Conservation (phyloP, 2,888 invertebrate genomes). For the Dryomyza anilis region DNA sequence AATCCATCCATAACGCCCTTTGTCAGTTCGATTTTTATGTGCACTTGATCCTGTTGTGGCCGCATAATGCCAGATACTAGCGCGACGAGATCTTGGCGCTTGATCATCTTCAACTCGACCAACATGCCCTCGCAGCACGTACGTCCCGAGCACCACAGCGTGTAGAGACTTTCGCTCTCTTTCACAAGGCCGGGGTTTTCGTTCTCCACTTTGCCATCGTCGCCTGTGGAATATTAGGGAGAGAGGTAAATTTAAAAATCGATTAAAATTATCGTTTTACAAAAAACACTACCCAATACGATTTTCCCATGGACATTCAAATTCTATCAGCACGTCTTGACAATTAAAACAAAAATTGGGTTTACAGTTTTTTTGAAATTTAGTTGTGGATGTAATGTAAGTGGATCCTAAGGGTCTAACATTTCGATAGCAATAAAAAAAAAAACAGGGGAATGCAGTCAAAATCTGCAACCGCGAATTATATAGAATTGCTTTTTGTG, state of each 20-base stretch:
- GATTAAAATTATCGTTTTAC: too few species aligned
- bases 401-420: too few species aligned
- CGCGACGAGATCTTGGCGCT: slow-evolving; percentile 94
- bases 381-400: too few species aligned
- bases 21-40: slow-evolving; percentile 83
- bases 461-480: too few species aligned
- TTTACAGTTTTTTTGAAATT: not conserved
- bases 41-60: slow-evolving; percentile 86
- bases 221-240: slow-evolving; percentile 67
- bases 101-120: slow-evolving; percentile 91
- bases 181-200: slow-evolving; percentile 77
- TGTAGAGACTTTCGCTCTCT: slow-evolving; percentile 94
- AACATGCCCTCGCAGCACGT: slow-evolving; percentile 96
- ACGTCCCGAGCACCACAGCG: slow-evolving; percentile 94
- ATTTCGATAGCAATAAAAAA: too few species aligned
- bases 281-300: too few species aligned
- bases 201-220: slow-evolving; percentile 75
- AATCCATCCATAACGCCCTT: slow-evolving; percentile 92
- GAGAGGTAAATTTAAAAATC: too few species aligned
- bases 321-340: not conserved
- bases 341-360: not conserved
- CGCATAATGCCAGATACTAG: slow-evolving; percentile 81
- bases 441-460: too few species aligned
- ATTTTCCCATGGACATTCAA: not conserved
- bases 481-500: too few species aligned